These are phyloP conservation scores for Spongilla lacustris DNA, from an alignment of 37 sponge, comb jelly and placozoan species.

Conservation along the genomic window DNA sequence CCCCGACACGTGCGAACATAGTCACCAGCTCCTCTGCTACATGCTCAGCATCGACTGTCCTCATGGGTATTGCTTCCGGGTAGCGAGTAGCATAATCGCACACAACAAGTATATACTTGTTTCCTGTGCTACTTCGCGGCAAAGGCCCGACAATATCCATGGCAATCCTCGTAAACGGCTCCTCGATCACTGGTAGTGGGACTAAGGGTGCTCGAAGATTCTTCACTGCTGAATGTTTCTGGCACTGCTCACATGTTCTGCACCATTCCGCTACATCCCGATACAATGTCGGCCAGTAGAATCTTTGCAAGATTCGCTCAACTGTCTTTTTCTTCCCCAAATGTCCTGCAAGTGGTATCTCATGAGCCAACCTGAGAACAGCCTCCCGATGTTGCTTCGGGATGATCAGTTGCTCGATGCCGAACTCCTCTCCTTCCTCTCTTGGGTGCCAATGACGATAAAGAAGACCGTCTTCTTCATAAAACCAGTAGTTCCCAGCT, in stretches of 20 bases:
- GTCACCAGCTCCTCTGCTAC: slow-evolving; percentile 49
- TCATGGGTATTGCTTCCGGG: slow-evolving; percentile 55
- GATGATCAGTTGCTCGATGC: no score
- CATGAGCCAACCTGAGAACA: no score
- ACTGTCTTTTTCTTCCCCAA: slow-evolving; percentile 51
- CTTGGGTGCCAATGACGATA: no score
- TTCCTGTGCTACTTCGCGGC: slow-evolving; percentile 18
- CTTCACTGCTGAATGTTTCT: background rate
- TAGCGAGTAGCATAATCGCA: slow-evolving; percentile 57
- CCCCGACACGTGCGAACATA: slow-evolving; percentile 35
- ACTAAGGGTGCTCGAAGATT: slow-evolving; percentile 30
- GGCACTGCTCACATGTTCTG: slow-evolving; percentile 35
- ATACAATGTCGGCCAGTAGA: slow-evolving; percentile 57
- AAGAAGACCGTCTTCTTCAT: no score
- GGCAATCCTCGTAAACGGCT: slow-evolving; percentile 53
- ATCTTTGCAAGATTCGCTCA: slow-evolving; percentile 26
- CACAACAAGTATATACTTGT: slow-evolving; percentile 38
- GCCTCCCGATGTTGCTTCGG: no score
- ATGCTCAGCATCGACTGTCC: slow-evolving; percentile 30
- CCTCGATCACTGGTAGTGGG: slow-evolving; percentile 36
- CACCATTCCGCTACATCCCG: slow-evolving; percentile 41
- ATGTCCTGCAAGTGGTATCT: slow-evolving; percentile 57
- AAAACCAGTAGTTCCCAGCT: no score
- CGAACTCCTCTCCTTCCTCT: no score
- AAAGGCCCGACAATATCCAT: slow-evolving; percentile 68